A percentile compares a stretch with the other conserved stretches of the same genome.
These are phyloP conservation scores for Microtus oregoni DNA, from an alignment of 2,113 vertebrate genomes.

Conservation along the genomic window DNA sequence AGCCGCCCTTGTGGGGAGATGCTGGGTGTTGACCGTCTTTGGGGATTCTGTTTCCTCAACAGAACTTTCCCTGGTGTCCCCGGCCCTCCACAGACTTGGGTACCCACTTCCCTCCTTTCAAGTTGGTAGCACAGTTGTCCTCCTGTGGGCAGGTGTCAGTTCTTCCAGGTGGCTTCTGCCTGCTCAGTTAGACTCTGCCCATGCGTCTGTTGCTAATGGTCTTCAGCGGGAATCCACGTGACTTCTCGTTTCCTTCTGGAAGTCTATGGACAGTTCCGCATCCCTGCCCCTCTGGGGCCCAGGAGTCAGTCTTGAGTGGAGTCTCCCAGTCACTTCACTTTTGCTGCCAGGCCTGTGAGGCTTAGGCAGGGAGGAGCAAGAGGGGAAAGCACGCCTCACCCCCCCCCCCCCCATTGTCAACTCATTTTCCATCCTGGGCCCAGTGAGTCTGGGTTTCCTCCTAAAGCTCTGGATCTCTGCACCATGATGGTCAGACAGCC, in stretches of 20 bases:
- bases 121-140: background rate
- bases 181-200: background rate
- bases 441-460: background rate
- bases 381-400: background rate
- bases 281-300: background rate
- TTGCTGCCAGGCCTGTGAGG: background rate
- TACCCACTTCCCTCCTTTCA: background rate
- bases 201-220: background rate
- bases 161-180: background rate
- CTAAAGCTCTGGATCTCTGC: background rate
- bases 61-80: background rate
- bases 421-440: background rate
- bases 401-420: background rate
- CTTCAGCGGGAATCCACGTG: background rate
- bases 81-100: no score
- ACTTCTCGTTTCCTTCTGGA: background rate
- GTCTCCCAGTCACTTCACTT: background rate
- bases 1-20: background rate
- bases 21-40: background rate
- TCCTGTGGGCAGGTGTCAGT: background rate
- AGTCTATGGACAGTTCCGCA: background rate
- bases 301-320: background rate
- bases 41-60: background rate
- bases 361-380: background rate
- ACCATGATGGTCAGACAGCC: background rate